Conservation (phyloP, 2,113 vertebrate species). For the Pelecanus crispus region DNA sequence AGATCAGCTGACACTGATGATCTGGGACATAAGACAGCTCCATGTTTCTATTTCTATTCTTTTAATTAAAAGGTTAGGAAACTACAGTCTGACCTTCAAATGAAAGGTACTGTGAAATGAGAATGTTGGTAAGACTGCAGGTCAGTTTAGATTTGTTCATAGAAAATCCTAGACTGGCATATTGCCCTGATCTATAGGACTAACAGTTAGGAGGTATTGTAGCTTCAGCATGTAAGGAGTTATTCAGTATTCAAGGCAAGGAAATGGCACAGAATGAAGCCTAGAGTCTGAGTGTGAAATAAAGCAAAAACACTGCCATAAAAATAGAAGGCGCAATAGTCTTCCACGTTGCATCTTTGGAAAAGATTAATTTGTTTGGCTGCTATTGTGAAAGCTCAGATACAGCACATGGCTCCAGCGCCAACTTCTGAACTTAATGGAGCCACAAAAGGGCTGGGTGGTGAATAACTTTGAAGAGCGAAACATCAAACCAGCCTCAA, state of each 20-base stretch:
- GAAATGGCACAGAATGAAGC: background rate
- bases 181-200: background rate
- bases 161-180: background rate
- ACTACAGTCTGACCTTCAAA: background rate
- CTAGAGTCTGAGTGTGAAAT: background rate
- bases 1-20: background rate
- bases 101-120: background rate
- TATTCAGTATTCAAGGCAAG: background rate
- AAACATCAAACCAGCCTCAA: constrained; percentile 65
- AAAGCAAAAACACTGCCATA: constrained; percentile 16
- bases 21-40: background rate
- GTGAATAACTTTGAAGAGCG: constrained; percentile 53
- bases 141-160: background rate
- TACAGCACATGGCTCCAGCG: constrained; percentile 17
- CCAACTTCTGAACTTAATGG: constrained; percentile 38
- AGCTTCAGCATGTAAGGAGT: background rate
- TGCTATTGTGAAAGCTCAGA: constrained; percentile 36
- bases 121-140: background rate
- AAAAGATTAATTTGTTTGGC: constrained; percentile 37
- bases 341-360: constrained; percentile 22
- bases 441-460: constrained; percentile 56
- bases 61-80: background rate
- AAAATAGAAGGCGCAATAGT: constrained; percentile 21
- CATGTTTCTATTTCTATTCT: background rate
- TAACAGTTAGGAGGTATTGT: background rate